Percentiles rank a stretch among this genome's conserved stretches.
These are phyloP conservation scores for Papilio machaon DNA, from an alignment of 1,140 invertebrate genomes.

Conservation along the genomic window DNA sequence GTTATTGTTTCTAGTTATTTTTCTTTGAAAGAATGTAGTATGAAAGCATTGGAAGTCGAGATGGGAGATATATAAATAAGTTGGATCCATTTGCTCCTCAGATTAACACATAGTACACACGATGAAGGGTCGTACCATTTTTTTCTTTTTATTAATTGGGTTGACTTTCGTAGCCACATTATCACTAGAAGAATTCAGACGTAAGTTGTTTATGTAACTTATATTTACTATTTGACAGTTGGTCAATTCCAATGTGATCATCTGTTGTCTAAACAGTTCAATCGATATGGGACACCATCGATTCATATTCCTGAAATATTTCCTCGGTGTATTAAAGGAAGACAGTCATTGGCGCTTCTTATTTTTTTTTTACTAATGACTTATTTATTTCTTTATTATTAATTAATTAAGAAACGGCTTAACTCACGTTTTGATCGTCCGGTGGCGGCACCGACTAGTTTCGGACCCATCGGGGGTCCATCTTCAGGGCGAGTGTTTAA, in stretches of 20 bases:
- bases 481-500: too few relatives aligned
- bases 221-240: not conserved
- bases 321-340: not conserved
- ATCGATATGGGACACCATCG: too few relatives aligned
- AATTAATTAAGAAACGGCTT: too few relatives aligned
- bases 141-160: conserved; percentile 49
- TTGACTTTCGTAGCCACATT: conserved; percentile 44
- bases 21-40: conserved; percentile 42
- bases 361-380: too few relatives aligned
- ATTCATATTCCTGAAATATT: not conserved
- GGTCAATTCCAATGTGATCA: too few relatives aligned
- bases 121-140: conserved; percentile 58
- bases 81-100: conserved; percentile 48
- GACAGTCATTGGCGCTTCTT: not conserved
- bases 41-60: conserved; percentile 46
- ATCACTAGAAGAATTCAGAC: conserved; percentile 38
- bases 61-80: conserved; percentile 62
- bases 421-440: too few relatives aligned
- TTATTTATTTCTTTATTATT: too few relatives aligned
- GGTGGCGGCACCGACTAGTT: too few relatives aligned
- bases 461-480: too few relatives aligned
- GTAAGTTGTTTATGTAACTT: not conserved
- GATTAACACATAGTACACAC: conserved; percentile 48
- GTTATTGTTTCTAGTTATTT: conserved; percentile 8
- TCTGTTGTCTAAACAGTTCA: too few relatives aligned